Evolutionary conservation across 1,140 invertebrate species (phyloP).

Genomic region (Heliconius nattereri): DNA sequence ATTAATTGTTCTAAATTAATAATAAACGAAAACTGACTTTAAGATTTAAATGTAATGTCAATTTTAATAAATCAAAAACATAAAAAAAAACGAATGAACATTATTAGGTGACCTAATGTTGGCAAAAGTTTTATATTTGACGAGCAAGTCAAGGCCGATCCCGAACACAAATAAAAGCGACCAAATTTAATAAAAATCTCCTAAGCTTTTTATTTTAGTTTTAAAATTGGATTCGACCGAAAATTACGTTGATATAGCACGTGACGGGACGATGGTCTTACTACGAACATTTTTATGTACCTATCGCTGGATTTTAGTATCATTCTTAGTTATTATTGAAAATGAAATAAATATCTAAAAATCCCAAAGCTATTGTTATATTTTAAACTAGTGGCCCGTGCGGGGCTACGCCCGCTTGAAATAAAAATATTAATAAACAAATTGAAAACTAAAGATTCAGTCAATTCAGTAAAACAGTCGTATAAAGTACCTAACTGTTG

Average conservation of each 20-base stretch:
- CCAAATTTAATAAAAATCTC: slow-evolving; percentile 7
- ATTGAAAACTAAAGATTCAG: too few relatives aligned
- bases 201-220: slow-evolving; percentile 1
- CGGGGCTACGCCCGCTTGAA: too few relatives aligned
- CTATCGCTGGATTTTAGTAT: neutral
- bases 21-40: too few relatives aligned
- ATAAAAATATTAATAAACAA: too few relatives aligned
- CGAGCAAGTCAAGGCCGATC: neutral
- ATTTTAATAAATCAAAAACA: neutral
- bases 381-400: too few relatives aligned
- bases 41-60: neutral
- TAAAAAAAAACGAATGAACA: neutral
- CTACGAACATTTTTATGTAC: neutral
- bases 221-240: neutral
- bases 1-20: too few relatives aligned
- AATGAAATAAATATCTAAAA: too few relatives aligned
- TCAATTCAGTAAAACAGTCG: too few relatives aligned
- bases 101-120: neutral
- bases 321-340: too few relatives aligned
- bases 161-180: neutral
- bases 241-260: slow-evolving; percentile 1
- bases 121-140: neutral
- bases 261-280: neutral
- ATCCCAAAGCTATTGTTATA: too few relatives aligned
- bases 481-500: too few relatives aligned